Percentiles rank a stretch among this genome's conserved stretches.
Conservation (phyloP, 2,113 vertebrate species). For the Melanerpes formicivorus region DNA sequence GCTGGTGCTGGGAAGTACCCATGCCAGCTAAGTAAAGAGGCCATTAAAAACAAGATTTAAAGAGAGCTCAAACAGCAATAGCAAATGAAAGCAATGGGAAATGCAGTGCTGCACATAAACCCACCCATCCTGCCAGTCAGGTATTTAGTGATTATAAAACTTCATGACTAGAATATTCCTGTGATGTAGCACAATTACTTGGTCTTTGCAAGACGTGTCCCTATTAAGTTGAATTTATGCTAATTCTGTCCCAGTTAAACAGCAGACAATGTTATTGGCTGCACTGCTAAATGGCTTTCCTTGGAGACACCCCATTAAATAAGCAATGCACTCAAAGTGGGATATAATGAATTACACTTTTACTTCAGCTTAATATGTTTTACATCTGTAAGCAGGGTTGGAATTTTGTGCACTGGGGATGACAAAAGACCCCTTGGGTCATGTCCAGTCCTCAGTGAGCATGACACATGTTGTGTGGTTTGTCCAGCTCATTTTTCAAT, state of each 20-base stretch:
- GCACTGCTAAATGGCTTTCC: constrained; percentile 44
- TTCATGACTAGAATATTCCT: constrained; percentile 3
- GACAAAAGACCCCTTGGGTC: background rate
- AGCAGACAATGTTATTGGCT: constrained; percentile 36
- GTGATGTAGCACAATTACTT: constrained; percentile 15
- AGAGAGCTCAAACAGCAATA: background rate
- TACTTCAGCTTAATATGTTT: constrained; percentile 28
- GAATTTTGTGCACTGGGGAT: background rate
- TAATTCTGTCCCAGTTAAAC: constrained; percentile 63
- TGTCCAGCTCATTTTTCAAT: constrained; percentile 4
- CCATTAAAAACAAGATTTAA: background rate
- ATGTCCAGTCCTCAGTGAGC: background rate
- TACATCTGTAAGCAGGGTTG: background rate
- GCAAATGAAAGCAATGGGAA: background rate
- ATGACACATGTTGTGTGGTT: background rate
- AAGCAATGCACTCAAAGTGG: constrained; percentile 9
- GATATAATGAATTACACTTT: constrained; percentile 40
- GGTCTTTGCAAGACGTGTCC: constrained; percentile 22
- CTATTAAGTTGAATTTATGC: constrained; percentile 59
- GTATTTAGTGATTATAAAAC: constrained; percentile 9
- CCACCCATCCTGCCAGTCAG: background rate
- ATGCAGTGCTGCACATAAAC: background rate
- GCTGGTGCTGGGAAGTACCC: background rate
- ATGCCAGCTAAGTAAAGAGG: background rate
- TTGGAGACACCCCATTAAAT: constrained; percentile 51